Evolutionary conservation across 2,888 invertebrate genomes (phyloP).

Genomic region (Seira ritae): DNA sequence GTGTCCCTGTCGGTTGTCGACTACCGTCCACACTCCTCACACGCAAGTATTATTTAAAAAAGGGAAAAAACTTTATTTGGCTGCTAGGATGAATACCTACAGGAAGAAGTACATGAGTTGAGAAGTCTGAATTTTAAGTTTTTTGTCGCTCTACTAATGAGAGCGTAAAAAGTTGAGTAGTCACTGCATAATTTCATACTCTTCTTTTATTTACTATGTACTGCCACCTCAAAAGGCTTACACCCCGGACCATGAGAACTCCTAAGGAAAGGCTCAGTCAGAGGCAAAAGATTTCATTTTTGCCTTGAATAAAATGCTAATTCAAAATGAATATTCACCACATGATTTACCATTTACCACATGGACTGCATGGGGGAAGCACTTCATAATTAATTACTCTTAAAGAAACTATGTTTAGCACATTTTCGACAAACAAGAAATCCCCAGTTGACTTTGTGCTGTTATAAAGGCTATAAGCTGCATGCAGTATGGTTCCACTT

Average conservation of each 20-base stretch:
- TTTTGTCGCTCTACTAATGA: slow-evolving; percentile 54
- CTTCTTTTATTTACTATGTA: slow-evolving; percentile 53
- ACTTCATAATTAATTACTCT: neutral
- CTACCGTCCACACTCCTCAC: neutral
- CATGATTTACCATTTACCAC: slow-evolving; percentile 49
- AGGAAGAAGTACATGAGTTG: neutral
- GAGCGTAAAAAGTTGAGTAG: slow-evolving; percentile 58
- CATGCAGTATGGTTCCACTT: neutral
- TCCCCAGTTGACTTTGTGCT: neutral
- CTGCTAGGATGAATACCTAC: neutral
- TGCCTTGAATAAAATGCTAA: slow-evolving; percentile 51
- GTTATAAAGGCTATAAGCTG: neutral
- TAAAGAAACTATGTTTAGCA: neutral
- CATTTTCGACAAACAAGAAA: neutral
- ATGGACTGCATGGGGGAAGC: neutral
- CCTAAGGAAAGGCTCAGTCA: neutral
- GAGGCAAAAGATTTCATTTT: slow-evolving; percentile 27
- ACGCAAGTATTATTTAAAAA: neutral
- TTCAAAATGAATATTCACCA: slow-evolving; percentile 65
- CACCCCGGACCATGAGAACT: neutral
- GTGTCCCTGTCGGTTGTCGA: neutral
- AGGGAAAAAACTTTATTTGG: neutral
- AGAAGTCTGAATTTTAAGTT: neutral
- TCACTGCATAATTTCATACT: slow-evolving; percentile 56
- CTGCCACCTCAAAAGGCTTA: neutral